Evolutionary conservation across 2,888 invertebrate genomes (phyloP).

Genomic region (Drosophila helvetica): DNA sequence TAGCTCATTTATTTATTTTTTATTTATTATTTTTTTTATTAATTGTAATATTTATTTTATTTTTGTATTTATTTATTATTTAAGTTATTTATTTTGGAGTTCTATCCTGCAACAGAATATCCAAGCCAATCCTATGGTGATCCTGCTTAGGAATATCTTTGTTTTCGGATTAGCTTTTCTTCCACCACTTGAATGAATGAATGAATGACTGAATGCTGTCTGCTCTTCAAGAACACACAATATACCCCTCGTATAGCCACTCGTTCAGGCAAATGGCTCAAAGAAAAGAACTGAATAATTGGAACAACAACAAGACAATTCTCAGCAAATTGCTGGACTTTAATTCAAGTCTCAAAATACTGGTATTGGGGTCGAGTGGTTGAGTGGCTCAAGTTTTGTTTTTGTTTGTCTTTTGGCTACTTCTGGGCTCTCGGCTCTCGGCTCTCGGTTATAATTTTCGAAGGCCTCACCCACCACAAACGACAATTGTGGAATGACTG

Average conservation of each 20-base stretch:
- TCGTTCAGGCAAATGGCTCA: not conserved
- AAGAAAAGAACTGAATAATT: conserved; percentile 3
- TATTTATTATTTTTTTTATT: no score
- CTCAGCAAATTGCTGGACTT: conserved; percentile 26
- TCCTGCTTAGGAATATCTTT: no score
- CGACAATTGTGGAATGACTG: conserved; percentile 3
- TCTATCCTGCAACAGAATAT: no score
- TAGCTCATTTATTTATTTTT: no score
- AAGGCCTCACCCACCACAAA: conserved; percentile 30
- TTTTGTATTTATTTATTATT: no score
- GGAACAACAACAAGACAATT: conserved; percentile 20
- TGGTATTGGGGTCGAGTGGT: conserved; percentile 31
- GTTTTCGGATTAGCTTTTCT: no score
- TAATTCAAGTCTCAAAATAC: conserved; percentile 19
- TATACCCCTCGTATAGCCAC: not conserved
- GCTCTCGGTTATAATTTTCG: conserved; percentile 9
- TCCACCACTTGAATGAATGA: no score
- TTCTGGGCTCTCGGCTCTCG: conserved; percentile 4
- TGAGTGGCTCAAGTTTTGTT: conserved; percentile 1
- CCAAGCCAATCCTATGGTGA: no score
- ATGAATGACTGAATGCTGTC: no score
- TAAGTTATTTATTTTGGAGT: no score
- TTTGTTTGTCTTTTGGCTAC: conserved; percentile 31
- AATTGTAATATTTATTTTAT: no score
- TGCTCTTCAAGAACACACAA: not conserved